Conservation (phyloP, 2,797 vertebrate genomes). For the Cryptoprocta ferox region DNA sequence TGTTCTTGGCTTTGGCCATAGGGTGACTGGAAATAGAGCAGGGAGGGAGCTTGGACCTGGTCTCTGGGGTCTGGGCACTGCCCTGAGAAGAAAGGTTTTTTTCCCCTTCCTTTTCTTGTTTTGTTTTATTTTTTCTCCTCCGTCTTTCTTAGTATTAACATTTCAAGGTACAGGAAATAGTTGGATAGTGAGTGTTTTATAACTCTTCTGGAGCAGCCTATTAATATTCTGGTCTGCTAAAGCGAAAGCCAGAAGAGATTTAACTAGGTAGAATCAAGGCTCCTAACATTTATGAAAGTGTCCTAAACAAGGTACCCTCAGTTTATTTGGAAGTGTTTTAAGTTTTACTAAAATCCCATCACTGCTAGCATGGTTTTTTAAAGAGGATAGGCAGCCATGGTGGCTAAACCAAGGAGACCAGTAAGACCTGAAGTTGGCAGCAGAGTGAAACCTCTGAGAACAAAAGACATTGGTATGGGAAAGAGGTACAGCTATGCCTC, state of each 20-base stretch:
- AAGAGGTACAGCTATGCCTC: neutral
- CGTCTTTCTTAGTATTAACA: conserved; percentile 51
- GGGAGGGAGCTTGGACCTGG: neutral
- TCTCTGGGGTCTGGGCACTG: conserved; percentile 37
- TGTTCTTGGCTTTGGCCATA: conserved; percentile 65
- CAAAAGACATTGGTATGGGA: neutral
- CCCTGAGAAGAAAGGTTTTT: conserved; percentile 51
- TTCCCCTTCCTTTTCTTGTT: neutral
- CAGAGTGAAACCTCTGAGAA: neutral
- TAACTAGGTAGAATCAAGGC: conserved; percentile 55
- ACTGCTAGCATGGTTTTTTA: neutral
- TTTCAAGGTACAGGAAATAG: conserved; percentile 81
- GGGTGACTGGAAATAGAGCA: conserved; percentile 56
- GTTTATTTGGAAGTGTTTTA: conserved; percentile 67
- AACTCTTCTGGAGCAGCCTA: conserved; percentile 44
- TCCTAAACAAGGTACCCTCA: neutral
- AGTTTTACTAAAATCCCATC: conserved; percentile 66
- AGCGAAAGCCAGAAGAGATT: conserved; percentile 33
- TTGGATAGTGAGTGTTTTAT: conserved; percentile 75
- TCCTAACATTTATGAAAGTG: conserved; percentile 56
- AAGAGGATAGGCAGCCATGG: neutral
- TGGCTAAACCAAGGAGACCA: neutral
- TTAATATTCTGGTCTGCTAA: conserved; percentile 76
- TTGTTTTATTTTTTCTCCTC: neutral
- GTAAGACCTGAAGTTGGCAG: conserved; percentile 45